A percentile compares a stretch with the other conserved stretches of the same genome.
Evolutionary conservation across 2,888 invertebrate species (phyloP).

Genomic region (Yponomeuta sedellus): DNA sequence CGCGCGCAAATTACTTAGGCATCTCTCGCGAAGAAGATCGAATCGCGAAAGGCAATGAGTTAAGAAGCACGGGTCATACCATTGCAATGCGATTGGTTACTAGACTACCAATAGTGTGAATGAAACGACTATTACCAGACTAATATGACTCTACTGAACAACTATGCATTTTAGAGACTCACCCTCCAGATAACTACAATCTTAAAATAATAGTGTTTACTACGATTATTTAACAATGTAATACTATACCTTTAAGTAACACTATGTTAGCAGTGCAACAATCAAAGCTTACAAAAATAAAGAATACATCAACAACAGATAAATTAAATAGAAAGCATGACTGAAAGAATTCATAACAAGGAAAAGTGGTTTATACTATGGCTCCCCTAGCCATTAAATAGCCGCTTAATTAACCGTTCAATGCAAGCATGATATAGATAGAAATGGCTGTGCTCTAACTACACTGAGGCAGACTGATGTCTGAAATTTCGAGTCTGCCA

Average conservation of each 20-base stretch:
- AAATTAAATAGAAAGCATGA: not conserved
- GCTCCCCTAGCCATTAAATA: constrained; percentile 6
- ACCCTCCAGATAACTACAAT: not conserved
- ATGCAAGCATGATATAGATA: constrained; percentile 9
- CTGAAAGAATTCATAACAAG: constrained; percentile 1
- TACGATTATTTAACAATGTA: not conserved
- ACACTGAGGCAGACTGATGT: not conserved
- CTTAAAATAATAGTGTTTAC: not conserved
- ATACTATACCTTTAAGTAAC: not conserved
- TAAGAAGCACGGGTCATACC: too few relatives aligned
- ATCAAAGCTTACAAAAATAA: not conserved
- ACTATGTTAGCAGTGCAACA: not conserved
- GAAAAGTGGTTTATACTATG: constrained; percentile 4
- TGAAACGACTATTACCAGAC: too few relatives aligned
- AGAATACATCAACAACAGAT: constrained; percentile 1
- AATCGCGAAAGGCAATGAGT: too few relatives aligned
- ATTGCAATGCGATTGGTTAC: too few relatives aligned
- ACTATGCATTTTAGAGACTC: too few relatives aligned
- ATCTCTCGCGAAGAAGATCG: too few relatives aligned
- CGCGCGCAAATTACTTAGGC: too few relatives aligned
- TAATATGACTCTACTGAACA: too few relatives aligned
- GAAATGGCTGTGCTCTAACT: not conserved
- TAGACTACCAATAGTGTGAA: too few relatives aligned
- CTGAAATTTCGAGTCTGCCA: not conserved
- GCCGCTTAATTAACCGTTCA: constrained; percentile 3